These are phyloP conservation scores for Pachycephus smyrnensis DNA, from an alignment of 2,888 invertebrate species.

Conservation along the genomic window DNA sequence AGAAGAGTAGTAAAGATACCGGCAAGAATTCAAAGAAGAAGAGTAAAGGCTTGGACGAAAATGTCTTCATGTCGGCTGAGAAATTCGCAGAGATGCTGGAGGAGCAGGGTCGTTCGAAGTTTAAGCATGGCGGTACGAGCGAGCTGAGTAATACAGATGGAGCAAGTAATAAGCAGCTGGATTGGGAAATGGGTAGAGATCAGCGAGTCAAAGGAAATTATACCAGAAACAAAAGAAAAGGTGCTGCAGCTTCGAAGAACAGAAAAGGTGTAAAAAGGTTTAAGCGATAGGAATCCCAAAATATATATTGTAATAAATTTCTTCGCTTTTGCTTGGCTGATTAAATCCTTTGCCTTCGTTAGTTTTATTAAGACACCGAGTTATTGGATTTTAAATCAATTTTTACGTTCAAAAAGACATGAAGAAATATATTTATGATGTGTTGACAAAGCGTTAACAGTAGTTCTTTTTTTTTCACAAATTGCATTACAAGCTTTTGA, in stretches of 20 bases:
- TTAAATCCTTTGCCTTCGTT: neutral
- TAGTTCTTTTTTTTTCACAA: neutral
- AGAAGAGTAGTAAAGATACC: slow-evolving; percentile 23
- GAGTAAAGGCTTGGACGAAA: slow-evolving; percentile 41
- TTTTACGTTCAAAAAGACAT: neutral
- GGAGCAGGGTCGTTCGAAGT: slow-evolving; percentile 77
- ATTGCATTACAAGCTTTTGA: neutral
- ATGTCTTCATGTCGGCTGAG: slow-evolving; percentile 85
- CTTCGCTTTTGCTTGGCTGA: neutral
- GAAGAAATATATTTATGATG: neutral
- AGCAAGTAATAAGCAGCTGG: slow-evolving; percentile 81
- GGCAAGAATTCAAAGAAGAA: slow-evolving; percentile 29
- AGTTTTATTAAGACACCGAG: neutral
- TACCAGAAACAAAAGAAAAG: slow-evolving; percentile 28
- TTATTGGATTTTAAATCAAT: neutral
- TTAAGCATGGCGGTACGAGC: slow-evolving; percentile 75
- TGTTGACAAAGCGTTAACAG: neutral
- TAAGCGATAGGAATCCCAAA: neutral
- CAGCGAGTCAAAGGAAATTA: slow-evolving; percentile 41
- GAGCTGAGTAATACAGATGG: slow-evolving; percentile 82
- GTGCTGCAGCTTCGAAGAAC: neutral
- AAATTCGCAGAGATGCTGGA: slow-evolving; percentile 91
- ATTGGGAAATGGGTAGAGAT: slow-evolving; percentile 82
- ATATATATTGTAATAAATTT: neutral
- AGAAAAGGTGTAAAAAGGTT: slow-evolving; percentile 26